Conservation (phyloP, 2,888 invertebrate species). For the Rhopalosiphum nymphaeae region DNA sequence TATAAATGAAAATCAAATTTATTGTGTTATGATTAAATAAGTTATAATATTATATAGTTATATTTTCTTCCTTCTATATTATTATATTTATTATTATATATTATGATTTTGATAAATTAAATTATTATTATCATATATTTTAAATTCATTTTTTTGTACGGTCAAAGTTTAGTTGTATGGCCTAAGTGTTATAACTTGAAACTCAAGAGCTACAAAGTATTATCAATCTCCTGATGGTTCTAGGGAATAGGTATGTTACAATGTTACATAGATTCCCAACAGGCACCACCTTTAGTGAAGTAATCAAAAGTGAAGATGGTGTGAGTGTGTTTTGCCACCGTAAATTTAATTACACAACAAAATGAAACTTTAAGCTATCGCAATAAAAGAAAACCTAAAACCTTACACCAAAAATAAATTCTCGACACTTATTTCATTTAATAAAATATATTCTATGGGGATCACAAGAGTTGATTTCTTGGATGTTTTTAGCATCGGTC, state of each 20-base stretch:
- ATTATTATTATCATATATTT: not conserved
- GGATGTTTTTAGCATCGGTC: not conserved
- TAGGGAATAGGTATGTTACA: not conserved
- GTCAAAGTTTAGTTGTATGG: not conserved
- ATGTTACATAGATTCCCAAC: conserved; percentile 19
- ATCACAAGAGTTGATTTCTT: not conserved
- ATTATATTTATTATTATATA: not conserved
- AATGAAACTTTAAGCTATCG: not conserved
- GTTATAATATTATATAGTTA: not conserved
- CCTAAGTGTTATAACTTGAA: not conserved
- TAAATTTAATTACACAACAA: conserved; percentile 42
- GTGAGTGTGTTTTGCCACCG: not conserved
- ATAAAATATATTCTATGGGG: not conserved
- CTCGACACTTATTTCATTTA: not conserved
- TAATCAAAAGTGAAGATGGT: conserved; percentile 38
- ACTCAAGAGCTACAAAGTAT: not conserved
- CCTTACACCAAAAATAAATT: conserved; percentile 14
- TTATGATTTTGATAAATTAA: not conserved
- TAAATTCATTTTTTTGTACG: not conserved
- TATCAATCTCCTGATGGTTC: not conserved
- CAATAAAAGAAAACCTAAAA: conserved; percentile 18
- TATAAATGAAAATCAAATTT: not conserved
- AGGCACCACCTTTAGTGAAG: conserved; percentile 24
- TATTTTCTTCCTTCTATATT: not conserved
- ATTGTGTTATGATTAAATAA: not conserved